phyloP scores from a whole-genome alignment of 2,888 invertebrate genomes.

The Falcaria lacertinaria region DNA sequence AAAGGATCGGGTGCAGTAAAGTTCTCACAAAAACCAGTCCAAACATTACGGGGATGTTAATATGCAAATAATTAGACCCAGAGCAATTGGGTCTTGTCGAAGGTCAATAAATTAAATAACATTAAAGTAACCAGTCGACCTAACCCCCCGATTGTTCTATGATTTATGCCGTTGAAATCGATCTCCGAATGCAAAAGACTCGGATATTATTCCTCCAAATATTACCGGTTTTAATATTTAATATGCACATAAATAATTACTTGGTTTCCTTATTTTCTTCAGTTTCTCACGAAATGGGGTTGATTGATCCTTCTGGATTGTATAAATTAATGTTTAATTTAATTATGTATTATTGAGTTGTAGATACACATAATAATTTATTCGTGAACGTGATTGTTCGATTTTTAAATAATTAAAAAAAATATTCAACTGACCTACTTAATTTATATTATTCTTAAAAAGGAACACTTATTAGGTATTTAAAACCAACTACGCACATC shows the following conservation, averaged over 20 bases:
- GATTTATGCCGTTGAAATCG: conserved; percentile 65
- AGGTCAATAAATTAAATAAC: conserved; percentile 70
- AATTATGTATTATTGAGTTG: too few relatives aligned
- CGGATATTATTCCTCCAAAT: conserved; percentile 43
- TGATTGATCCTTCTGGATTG: conserved; percentile 42
- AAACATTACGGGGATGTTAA: conserved; percentile 44
- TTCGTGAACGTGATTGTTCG: too few relatives aligned
- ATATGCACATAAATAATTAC: conserved; percentile 76
- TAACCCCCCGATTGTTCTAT: conserved; percentile 69
- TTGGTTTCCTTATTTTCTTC: conserved; percentile 59
- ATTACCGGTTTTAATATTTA: conserved; percentile 47
- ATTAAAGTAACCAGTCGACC: conserved; percentile 53
- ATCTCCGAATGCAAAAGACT: conserved; percentile 67
- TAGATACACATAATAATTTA: too few relatives aligned
- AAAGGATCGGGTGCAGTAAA: conserved; percentile 26
- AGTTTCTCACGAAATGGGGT: conserved; percentile 70
- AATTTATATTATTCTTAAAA: too few relatives aligned
- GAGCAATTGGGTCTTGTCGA: conserved; percentile 44
- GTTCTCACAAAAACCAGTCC: conserved; percentile 57
- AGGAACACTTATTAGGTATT: too few relatives aligned
- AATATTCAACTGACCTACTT: too few relatives aligned
- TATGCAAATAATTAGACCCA: conserved; percentile 68
- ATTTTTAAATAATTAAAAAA: too few relatives aligned
- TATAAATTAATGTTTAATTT: neutral
- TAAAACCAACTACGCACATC: neutral